Evolutionary conservation across 1,140 invertebrate genomes (phyloP).

Genomic region (Achroia grisella): DNA sequence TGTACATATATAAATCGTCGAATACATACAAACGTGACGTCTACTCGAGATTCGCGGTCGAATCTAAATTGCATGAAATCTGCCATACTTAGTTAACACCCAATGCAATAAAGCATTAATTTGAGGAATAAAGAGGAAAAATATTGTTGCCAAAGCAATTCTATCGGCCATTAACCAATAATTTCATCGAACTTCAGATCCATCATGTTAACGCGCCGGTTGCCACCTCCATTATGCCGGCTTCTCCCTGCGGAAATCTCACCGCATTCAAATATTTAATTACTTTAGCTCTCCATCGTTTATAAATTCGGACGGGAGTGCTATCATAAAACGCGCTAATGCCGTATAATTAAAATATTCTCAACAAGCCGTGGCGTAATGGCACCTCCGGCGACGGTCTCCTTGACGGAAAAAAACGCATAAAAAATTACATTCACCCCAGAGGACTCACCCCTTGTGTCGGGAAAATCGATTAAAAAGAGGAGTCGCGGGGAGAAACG

Average conservation of each 20-base stretch:
- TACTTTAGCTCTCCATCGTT: constrained; percentile 69
- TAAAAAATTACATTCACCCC: constrained; percentile 76
- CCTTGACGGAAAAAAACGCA: constrained; percentile 70
- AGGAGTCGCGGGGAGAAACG: constrained; percentile 60
- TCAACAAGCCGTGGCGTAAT: constrained; percentile 75
- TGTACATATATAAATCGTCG: too few species aligned
- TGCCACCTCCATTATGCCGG: constrained; percentile 56
- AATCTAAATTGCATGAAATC: too few species aligned
- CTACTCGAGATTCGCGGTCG: too few species aligned
- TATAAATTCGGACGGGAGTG: constrained; percentile 67
- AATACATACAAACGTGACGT: too few species aligned
- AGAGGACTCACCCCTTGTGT: constrained; percentile 72
- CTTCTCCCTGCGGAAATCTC: constrained; percentile 67
- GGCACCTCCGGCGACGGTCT: constrained; percentile 69
- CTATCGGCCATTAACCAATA: constrained; percentile 64
- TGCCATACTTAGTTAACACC: not conserved
- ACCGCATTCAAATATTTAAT: constrained; percentile 73
- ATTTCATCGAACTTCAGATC: constrained; percentile 70
- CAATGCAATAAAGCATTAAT: constrained; percentile 1
- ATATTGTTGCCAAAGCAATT: constrained; percentile 42
- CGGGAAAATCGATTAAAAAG: constrained; percentile 73
- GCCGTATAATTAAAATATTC: constrained; percentile 75
- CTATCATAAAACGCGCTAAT: constrained; percentile 72
- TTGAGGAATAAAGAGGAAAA: constrained; percentile 14
- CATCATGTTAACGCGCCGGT: constrained; percentile 56